These are phyloP conservation scores for Neogale vison DNA, from an alignment of 2,113 vertebrate genomes.

Conservation along the genomic window DNA sequence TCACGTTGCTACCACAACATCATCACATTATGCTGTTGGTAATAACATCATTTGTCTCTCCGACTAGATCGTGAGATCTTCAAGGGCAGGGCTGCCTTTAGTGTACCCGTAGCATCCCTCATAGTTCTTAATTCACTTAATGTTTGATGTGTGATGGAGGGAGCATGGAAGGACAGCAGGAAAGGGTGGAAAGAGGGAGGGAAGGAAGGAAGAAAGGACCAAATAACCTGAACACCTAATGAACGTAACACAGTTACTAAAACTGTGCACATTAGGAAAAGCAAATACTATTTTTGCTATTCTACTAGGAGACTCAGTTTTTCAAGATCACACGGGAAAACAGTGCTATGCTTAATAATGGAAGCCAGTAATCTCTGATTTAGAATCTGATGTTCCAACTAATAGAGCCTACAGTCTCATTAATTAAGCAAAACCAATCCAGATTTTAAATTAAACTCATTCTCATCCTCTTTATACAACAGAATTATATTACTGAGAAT, in stretches of 20 bases:
- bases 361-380: slow-evolving; percentile 18
- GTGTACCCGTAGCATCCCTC: background rate
- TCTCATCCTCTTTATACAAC: slow-evolving; percentile 38
- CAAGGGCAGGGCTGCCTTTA: background rate
- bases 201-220: background rate
- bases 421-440: slow-evolving; percentile 61
- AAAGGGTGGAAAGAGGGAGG: background rate
- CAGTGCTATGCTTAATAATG: background rate
- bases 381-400: background rate
- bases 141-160: background rate
- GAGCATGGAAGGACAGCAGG: background rate
- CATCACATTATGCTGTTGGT: background rate
- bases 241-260: background rate
- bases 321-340: background rate
- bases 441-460: slow-evolving; percentile 40
- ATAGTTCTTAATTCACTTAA: background rate
- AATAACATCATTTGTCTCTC: background rate
- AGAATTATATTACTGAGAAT: background rate
- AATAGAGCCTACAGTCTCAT: background rate
- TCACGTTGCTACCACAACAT: background rate
- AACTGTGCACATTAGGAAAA: background rate
- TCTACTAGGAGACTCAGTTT: background rate
- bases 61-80: background rate
- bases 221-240: background rate
- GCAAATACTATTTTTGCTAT: background rate